Base-by-base conservation (phyloP, 2,888 invertebrate genomes). In the Acanthosepion pharaonis region DNA sequence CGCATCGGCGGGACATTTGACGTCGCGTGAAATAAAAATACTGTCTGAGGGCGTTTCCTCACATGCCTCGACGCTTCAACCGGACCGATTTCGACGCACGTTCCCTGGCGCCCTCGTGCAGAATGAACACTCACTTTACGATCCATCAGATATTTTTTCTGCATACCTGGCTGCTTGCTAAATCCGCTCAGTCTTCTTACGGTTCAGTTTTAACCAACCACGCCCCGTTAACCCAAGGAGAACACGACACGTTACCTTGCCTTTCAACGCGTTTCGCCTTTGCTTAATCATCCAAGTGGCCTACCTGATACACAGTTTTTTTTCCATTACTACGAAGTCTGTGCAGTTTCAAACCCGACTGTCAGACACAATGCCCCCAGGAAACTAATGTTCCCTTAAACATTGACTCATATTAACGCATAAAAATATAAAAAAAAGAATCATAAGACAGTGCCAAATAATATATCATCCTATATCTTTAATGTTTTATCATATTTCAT, bases 31-130 rank as follows among this genome's bases (percentile, higher is more conserved):
- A 78, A 78, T n/a, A 5, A 3, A 9, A 15, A 78, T n/a, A 20
- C 78, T 78, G n/a, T 78, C n/a, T 78, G 78, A 78, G 78, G 78
- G 78, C n/a, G 33, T 78, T 78, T 78, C 78, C n/a, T 78, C 78
- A 78, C n/a, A 33, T n/a, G n/a, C n/a, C n/a, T 18, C n/a, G 78
- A n/a, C 9, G 11, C 9, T 78, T 78, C 78, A 78, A 78, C 78
- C 78, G n/a, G n/a, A 78, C n/a, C 9, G n/a, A 78, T 78, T 78
- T 33, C n/a, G 11, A 78, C 18, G n/a, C n/a, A 33, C 78, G 78
- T 15, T 78, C n/a, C n/a, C 18, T 11, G 78, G 11, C n/a, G n/a
- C 0, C 78, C 78, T 78, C 78, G n/a, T 78, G 78, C n/a, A 78
- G n/a, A 78, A n/a, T n/a, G 15, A 78, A n/a, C 78, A 59, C 23